Percentiles rank a stretch among this genome's conserved stretches.
Conservation (phyloP, 2,888 invertebrate genomes). For the Patella pellucida region DNA sequence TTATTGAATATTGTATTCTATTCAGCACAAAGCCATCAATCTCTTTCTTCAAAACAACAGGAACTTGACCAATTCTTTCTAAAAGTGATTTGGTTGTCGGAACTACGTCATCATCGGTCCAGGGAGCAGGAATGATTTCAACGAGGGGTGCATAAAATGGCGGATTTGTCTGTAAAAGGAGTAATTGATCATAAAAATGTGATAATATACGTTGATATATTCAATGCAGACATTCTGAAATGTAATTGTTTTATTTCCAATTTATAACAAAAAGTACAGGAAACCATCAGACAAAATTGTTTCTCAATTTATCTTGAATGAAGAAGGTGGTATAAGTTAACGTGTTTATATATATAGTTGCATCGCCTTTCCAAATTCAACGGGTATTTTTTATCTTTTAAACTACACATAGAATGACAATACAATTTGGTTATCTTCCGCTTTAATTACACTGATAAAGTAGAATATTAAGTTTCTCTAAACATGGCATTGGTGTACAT, state of each 20-base stretch:
- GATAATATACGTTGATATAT: not conserved
- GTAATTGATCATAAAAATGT: not conserved
- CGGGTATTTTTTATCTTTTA: too few relatives aligned
- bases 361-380: too few relatives aligned
- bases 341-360: too few relatives aligned
- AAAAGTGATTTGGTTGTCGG: conserved; percentile 82
- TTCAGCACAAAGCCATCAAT: conserved; percentile 94
- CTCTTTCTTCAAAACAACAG: conserved; percentile 88
- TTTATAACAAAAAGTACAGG: too few relatives aligned
- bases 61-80: conserved; percentile 91
- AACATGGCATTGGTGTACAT: too few relatives aligned
- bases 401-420: too few relatives aligned
- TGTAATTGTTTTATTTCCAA: too few relatives aligned
- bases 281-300: not conserved
- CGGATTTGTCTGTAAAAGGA: conserved; percentile 82
- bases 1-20: conserved; percentile 93
- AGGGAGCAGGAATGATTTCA: conserved; percentile 93
- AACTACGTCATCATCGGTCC: conserved; percentile 86
- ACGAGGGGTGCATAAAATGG: conserved; percentile 96
- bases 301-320: not conserved
- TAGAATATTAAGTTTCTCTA: too few relatives aligned
- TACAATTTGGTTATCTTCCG: too few relatives aligned
- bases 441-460: too few relatives aligned
- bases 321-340: too few relatives aligned
- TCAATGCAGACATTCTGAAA: not conserved